Base-by-base conservation (phyloP, 2,888 invertebrate genomes). In the Hyles lineata region DNA sequence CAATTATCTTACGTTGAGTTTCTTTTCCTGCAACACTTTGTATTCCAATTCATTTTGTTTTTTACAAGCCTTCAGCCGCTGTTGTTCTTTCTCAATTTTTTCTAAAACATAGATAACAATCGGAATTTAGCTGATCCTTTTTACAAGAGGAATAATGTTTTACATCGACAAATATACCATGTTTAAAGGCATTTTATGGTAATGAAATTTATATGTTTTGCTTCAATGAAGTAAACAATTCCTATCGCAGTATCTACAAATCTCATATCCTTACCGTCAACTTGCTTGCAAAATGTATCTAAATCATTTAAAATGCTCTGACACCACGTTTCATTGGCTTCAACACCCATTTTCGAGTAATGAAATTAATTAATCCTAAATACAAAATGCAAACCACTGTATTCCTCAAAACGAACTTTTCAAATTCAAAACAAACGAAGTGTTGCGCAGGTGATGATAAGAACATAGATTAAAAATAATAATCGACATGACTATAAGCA, bases 11-110 rank as follows among this genome's bases (percentile, higher is more conserved):
- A 93, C 93, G 69, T 92, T 80, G 70, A 89, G 73, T 72, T 90
- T 90, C 32, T 85, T 78, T 84, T 93, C 92, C 50, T 89, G 87
- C 0, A 87, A 85, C 17, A 91, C 73, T 83, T 90, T 91, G 0
- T 79, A 81, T 71, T 92, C 90, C 17, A 91, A 72, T 77, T 90
- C 92, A 7, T 85, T 88, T 72, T 90, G 90, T 76, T 90, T 90
- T 76, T 88, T 89, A 52, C 85, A 85, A 1, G 86, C 91, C 72
- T 90, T 88, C 17, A 89, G 71, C 73, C 89, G 85, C 72, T 90
- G 87, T 58, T 90, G 84, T 72, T 90, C 85, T 74, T 86, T 88
- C 19, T 87, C 86, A 0, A 92, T 86, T 82, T 87, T 87, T 8
- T 89, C 93, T 93, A 87, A n/a, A 58, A 69, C 35, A 11, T n/a